Base-by-base conservation (phyloP, 2,113 vertebrate species). In the Motacilla alba region DNA sequence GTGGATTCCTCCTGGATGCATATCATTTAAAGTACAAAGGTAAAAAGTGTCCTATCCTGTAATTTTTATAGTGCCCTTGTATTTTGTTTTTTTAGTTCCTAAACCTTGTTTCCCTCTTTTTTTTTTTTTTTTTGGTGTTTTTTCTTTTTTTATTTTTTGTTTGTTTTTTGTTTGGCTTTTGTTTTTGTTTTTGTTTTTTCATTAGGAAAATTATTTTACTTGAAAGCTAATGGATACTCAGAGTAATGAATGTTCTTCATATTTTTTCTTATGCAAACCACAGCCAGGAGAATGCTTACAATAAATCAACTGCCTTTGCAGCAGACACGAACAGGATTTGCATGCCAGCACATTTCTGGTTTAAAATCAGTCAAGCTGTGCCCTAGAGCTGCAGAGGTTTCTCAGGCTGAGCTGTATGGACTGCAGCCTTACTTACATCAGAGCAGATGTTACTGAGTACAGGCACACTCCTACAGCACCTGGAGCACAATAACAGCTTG, bases 191-290 rank as follows among this genome's bases (percentile, higher is more conserved):
- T 56, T 46, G 22, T 56, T n/a, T 60, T 76, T 66, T 10, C 22
- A 46, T 77, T 56, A 27, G 79, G 39, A 93, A 89, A 82, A 69
- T 43, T 1, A 1, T 19, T 87, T 60, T 31, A 19, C 46, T 92
- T 93, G 47, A 70, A 79, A 93, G 72, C 50, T 83, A 53, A 24
- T 3, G 11, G 56, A 28, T 63, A 76, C 46, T 47, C 64, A 60
- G 13, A 8, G 28, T 83, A 95, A 93, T 81, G 21, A 95, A 64
- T 43, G 27, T 74, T 87, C 44, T 94, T 93, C 30, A 80, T 89
- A 83, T 84, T 93, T 95, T 95, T 96, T 90, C 90, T 87, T 81
- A 88, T 66, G 49, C 43, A 96, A 96, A 95, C 19, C 35, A 68
- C 83, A 75, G 75, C 53, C 85, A 82, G 49, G 75, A 93, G 91